Evolutionary conservation across 2,888 invertebrate genomes (phyloP).

Genomic region (Linhomoeus sp.): DNA sequence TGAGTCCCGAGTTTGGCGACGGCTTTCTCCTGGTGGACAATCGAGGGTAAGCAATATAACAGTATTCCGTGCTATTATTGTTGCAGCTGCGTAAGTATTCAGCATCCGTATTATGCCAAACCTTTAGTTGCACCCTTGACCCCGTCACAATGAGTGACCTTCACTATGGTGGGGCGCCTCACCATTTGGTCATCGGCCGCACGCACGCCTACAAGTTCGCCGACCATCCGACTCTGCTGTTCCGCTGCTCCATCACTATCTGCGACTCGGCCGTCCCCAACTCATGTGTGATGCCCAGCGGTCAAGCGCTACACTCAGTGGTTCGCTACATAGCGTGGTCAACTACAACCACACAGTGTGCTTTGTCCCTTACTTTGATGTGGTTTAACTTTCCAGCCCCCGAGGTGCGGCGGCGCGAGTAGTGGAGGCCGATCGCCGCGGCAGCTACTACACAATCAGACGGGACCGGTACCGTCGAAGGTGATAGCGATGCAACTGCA

Average conservation of each 20-base stretch:
- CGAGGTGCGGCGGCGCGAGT: too few relatives aligned
- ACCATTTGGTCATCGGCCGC: background rate
- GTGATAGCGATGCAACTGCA: too few relatives aligned
- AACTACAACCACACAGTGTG: too few relatives aligned
- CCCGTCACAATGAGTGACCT: background rate
- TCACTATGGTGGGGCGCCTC: background rate
- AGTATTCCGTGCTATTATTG: too few relatives aligned
- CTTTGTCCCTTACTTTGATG: too few relatives aligned
- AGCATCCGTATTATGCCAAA: background rate
- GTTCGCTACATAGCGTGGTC: too few relatives aligned
- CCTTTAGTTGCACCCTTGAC: background rate
- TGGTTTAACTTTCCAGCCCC: too few relatives aligned
- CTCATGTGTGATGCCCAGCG: too few relatives aligned
- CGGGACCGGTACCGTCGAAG: too few relatives aligned
- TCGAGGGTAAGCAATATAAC: background rate
- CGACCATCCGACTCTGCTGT: conserved; percentile 1
- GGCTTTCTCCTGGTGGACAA: background rate
- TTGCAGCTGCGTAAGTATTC: background rate
- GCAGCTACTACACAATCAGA: too few relatives aligned
- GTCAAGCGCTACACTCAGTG: too few relatives aligned
- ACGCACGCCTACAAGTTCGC: conserved; percentile 3
- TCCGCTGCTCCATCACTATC: background rate
- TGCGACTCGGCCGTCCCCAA: background rate
- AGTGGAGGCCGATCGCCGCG: too few relatives aligned
- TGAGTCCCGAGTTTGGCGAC: conserved; percentile 1